Evolutionary conservation across 2,113 vertebrate species (phyloP).

Genomic region (Ardeotis arabs): DNA sequence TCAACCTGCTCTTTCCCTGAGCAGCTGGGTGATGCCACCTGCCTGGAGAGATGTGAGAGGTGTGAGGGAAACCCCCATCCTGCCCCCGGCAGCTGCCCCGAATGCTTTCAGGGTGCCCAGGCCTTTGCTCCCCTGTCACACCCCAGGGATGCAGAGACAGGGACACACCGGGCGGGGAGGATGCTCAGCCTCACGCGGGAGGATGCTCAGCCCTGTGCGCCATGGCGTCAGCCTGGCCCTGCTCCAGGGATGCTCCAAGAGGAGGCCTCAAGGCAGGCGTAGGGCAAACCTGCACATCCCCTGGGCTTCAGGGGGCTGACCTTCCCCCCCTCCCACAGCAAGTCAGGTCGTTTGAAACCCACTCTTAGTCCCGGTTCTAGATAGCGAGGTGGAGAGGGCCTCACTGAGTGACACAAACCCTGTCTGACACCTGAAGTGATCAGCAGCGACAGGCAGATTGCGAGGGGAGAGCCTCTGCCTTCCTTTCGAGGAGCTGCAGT

Average conservation of each 20-base stretch:
- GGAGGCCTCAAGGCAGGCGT: background rate
- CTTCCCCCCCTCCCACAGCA: background rate
- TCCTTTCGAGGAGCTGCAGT: background rate
- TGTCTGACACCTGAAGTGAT: constrained; percentile 42
- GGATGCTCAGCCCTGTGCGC: background rate
- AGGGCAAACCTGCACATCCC: background rate
- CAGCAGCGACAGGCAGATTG: background rate
- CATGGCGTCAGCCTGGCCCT: background rate
- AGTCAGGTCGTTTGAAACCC: background rate
- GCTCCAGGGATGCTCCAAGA: background rate
- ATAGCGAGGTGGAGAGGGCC: accelerated
- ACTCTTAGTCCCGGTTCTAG: background rate
- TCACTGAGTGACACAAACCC: background rate
- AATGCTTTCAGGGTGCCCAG: background rate
- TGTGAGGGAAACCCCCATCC: background rate
- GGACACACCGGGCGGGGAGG: accelerated
- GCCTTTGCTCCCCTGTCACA: accelerated
- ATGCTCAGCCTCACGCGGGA: background rate
- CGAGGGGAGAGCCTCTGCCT: background rate
- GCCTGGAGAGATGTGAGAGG: accelerated
- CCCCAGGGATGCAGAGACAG: background rate
- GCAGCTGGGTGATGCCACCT: background rate
- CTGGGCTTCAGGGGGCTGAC: background rate
- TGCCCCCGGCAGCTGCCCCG: background rate
- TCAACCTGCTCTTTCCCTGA: accelerated